Conservation (phyloP, 1,140 invertebrate genomes). For the Cotesia vestalis region DNA sequence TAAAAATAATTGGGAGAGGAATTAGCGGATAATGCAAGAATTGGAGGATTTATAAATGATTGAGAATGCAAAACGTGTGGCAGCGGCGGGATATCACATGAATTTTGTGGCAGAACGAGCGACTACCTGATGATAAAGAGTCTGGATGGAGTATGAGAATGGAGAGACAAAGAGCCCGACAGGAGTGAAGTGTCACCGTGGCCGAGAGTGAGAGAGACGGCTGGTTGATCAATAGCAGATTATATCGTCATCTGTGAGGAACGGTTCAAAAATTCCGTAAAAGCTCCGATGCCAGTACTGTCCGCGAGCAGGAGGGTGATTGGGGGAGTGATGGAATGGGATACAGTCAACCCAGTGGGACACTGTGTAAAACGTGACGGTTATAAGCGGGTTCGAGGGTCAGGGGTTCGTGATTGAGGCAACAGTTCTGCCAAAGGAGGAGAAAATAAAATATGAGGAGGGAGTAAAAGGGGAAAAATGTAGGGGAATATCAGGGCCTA, state of each 20-base stretch:
- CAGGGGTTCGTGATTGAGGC: slow-evolving; percentile 19
- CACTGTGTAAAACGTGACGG: slow-evolving; percentile 11
- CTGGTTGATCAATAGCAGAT: slow-evolving; percentile 62
- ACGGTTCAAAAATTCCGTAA: slow-evolving; percentile 62
- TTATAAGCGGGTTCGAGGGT: too few species aligned
- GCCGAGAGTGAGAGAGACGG: slow-evolving; percentile 30
- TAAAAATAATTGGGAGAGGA: too few species aligned
- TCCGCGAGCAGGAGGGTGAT: slow-evolving; percentile 37
- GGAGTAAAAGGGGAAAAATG: slow-evolving; percentile 36
- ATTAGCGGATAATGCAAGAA: too few species aligned
- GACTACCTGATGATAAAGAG: slow-evolving; percentile 14
- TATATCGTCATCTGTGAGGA: slow-evolving; percentile 61
- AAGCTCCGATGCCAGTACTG: slow-evolving; percentile 56
- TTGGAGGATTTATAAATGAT: background rate
- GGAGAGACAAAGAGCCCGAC: slow-evolving; percentile 15
- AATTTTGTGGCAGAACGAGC: slow-evolving; percentile 16
- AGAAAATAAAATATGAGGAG: slow-evolving; percentile 11
- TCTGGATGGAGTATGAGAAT: background rate
- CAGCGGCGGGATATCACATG: slow-evolving; percentile 7
- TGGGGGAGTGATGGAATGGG: slow-evolving; percentile 15
- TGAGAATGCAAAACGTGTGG: slow-evolving; percentile 12
- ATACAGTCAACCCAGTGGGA: slow-evolving; percentile 6
- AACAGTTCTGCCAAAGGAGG: slow-evolving; percentile 29
- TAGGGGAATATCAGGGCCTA: slow-evolving; percentile 32
- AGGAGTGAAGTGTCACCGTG: background rate